Evolutionary conservation across 2,113 vertebrate species (phyloP).

Genomic region (Ophthalmolycus amberensis): DNA sequence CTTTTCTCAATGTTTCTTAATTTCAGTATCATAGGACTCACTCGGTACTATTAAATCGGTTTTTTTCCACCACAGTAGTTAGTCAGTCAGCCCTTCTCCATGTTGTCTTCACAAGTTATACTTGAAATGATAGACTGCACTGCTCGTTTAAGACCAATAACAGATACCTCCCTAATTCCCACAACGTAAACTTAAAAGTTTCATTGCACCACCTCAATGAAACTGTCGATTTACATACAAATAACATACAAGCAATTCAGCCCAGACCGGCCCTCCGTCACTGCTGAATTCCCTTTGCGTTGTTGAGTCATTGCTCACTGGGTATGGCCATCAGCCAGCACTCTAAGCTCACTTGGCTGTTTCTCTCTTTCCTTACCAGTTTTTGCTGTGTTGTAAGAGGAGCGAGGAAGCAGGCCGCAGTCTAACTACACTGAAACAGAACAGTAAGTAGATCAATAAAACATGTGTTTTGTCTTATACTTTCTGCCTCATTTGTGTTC

Average conservation of each 20-base stretch:
- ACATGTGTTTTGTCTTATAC: background rate
- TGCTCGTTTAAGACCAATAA: background rate
- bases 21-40: no score
- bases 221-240: background rate
- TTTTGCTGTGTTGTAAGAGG: constrained; percentile 48
- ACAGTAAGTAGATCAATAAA: constrained; percentile 47
- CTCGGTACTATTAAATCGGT: no score
- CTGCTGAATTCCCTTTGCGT: constrained; percentile 42
- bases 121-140: background rate
- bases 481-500: background rate
- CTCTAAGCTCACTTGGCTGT: constrained; percentile 56
- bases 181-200: background rate
- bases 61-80: no score
- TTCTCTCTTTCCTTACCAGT: constrained; percentile 71
- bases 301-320: constrained; percentile 68
- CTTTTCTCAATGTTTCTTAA: no score
- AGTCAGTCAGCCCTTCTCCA: background rate
- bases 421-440: constrained; percentile 18
- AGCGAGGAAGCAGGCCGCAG: constrained; percentile 35
- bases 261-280: background rate
- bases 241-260: background rate
- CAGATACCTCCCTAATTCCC: background rate
- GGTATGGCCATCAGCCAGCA: constrained; percentile 64
- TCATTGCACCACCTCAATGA: background rate
- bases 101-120: background rate